Base-by-base conservation (phyloP, 2,113 vertebrate genomes). In the Australoheros scitulus region DNA sequence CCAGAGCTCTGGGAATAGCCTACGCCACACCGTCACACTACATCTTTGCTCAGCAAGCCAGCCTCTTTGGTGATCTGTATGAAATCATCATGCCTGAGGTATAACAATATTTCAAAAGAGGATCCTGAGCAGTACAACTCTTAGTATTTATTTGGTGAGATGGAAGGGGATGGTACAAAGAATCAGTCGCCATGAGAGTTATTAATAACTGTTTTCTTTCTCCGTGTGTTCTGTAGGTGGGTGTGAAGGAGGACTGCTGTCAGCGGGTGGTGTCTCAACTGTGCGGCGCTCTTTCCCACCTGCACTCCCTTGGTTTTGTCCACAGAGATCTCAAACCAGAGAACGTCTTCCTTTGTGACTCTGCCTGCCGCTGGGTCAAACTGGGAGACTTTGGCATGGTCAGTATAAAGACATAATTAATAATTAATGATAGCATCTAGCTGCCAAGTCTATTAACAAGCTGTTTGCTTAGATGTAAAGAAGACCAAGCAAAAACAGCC, bases 251-350 rank as follows among this genome's bases (percentile, higher is more conserved):
- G 87, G 92, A 81, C 32, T 87, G 92, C 4, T 94, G 95, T 57
- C 97, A 97, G 89, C 93, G 96, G 1, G 97, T 83, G 89, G 90
- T 32, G 80, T 93, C 94, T 9, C 97, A 98, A 92, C 85, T 98
- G 24, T 95, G 96, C 0, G 92, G 94, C 5, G 97, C 97, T 0
- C 93, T 98, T 68, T 94, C 97, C 78, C 97, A 97, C 88, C 96
- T 98, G 52, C 97, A 98, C 26, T 75, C 95, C 18, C 95, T 96
- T 0, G 97, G 96, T 1, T 95, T 98, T 43, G 96, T 98, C 57
- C 97, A 98, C 24, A 94, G 97, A 0, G 97, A 98, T 0, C 88
- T 98, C 78, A 98, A 98, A 88, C 96, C 97, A 0, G 97, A 98
- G 90, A 98, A 98, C 0, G 94, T 98, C 60, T 95, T 98, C 83